A percentile compares a stretch with the other conserved stretches of the same genome.
These are phyloP conservation scores for Phalacrocorax carbo DNA, from an alignment of 2,113 vertebrate genomes.

Conservation along the genomic window DNA sequence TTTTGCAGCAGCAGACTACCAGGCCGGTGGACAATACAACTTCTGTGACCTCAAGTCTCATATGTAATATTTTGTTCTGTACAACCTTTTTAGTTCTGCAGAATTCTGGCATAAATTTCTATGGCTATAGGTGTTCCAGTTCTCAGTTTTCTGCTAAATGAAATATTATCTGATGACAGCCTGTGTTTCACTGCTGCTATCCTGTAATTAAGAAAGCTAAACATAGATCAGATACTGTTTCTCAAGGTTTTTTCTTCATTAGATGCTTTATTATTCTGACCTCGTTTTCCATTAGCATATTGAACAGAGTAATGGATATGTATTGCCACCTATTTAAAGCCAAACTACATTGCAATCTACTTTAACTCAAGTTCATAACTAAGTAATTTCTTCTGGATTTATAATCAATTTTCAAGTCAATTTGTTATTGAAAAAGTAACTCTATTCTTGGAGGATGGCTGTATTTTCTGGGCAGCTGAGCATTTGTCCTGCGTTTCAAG, in stretches of 20 bases:
- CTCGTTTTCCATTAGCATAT: neutral
- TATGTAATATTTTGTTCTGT: neutral
- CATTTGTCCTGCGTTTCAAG: neutral
- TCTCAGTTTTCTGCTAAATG: neutral
- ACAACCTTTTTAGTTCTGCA: neutral
- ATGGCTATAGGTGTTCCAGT: neutral
- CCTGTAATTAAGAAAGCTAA: slow-evolving; percentile 17
- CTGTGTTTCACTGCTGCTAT: neutral
- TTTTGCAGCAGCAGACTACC: neutral
- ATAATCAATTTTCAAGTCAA: slow-evolving; percentile 23
- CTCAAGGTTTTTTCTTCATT: neutral
- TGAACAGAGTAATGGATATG: neutral
- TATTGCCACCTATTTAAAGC: slow-evolving; percentile 43
- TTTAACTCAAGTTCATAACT: slow-evolving; percentile 1
- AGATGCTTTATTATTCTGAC: slow-evolving; percentile 12
- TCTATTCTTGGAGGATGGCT: neutral
- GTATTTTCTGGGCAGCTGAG: neutral
- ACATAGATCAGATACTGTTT: slow-evolving; percentile 2
- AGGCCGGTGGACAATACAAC: neutral
- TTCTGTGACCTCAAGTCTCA: neutral
- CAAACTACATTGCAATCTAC: neutral
- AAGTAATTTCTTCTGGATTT: slow-evolving; percentile 16
- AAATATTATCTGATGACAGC: neutral
- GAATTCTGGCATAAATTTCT: neutral
- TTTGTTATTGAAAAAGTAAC: slow-evolving; percentile 6